phyloP scores from a whole-genome alignment of 23 tunicate genomes.

The Halocynthia aurantium region DNA sequence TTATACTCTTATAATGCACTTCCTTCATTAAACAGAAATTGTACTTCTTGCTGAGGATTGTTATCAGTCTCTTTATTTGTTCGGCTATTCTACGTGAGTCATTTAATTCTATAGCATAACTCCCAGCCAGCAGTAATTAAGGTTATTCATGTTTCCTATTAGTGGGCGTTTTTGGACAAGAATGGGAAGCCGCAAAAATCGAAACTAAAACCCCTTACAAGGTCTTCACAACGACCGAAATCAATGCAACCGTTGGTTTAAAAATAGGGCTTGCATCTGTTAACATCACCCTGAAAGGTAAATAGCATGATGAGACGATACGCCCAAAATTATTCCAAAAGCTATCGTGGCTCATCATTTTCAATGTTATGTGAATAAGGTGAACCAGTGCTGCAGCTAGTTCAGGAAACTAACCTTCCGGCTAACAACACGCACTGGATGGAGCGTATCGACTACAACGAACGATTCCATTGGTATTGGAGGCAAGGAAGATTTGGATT shows the following conservation, averaged over 20 bases:
- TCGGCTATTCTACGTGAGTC: constrained; percentile 79
- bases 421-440: constrained; percentile 17
- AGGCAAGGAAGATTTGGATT: constrained; percentile 83
- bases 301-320: background rate
- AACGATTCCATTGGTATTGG: constrained; percentile 85
- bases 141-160: constrained; percentile 3
- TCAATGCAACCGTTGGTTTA: constrained; percentile 69
- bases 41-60: constrained; percentile 59
- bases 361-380: background rate
- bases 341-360: too few species aligned
- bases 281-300: constrained; percentile 75
- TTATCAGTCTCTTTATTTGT: constrained; percentile 60
- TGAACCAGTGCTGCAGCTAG: constrained; percentile 7
- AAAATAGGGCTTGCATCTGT: constrained; percentile 80
- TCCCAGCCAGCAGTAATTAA: background rate
- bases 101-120: too few species aligned
- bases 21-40: constrained; percentile 40
- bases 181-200: constrained; percentile 77
- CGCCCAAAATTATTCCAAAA: background rate
- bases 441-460: constrained; percentile 79
- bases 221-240: constrained; percentile 66
- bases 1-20: background rate
- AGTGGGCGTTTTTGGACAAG: constrained; percentile 90
- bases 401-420: constrained; percentile 8
- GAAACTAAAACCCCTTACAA: constrained; percentile 65